Base-by-base conservation (phyloP, 2,797 vertebrate species). In the Erethizon dorsatum region DNA sequence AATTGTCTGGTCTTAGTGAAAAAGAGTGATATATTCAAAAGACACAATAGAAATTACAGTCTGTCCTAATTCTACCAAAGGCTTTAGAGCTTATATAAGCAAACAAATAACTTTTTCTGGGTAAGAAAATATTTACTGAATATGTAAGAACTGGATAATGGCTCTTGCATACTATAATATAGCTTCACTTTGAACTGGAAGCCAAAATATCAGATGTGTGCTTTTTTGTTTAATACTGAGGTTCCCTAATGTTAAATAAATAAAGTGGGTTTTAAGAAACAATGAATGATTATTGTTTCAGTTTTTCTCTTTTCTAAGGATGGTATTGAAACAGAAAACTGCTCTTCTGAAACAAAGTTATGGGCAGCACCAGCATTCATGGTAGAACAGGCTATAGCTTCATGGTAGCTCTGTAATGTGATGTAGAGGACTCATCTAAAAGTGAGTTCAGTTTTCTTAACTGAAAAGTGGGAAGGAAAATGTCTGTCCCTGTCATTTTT, bases 401-500 rank as follows among this genome's bases (percentile, higher is more conserved):
- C 33, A 5, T 9, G 7, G 31, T 56, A 45, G 18, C 26, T 24
- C 8, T 8, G 14, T 17, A 45, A 71, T 12, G 18, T 47, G 47
- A 56, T 14, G 20, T 1, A 45, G 47, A 33, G 31, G 47, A 67
- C 10, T 0, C 0, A 0, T 82, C 56, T 57, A 47, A 87, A 77
- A 92, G 87, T 31, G 71, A 78, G 12, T 63, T 91, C 59, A 14
- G 17, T 63, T 84, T 22, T 69, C 80, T 89, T 82, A 5, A 52
- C 88, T 37, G 65, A 50, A 80, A 93, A 93, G 41, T 0, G 1
- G 96, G 24, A 37, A 78, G 24, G 28, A 89, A 96, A 96, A 90
- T 80, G 71, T 78, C 88, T 57, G 20, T 79, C 69, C 93, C 41
- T 95, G 57, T 65, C 92, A 82, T 92, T 78, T 96, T 87, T 63